Conservation (phyloP, 2,888 invertebrate species). For the Mimachlamys varia region DNA sequence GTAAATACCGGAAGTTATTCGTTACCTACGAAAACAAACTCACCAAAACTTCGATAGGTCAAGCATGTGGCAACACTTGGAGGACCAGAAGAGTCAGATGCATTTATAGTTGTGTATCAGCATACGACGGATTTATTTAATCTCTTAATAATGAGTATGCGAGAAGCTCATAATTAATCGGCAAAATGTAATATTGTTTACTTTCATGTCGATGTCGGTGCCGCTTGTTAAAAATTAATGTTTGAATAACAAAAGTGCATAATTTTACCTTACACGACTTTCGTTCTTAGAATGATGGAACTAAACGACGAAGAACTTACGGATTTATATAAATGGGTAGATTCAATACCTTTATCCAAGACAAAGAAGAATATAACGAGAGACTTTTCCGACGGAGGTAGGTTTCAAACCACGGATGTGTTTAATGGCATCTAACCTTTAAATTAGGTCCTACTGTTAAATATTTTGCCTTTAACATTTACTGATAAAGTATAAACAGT, state of each 20-base stretch:
- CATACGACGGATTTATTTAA: neutral
- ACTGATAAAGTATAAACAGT: no score
- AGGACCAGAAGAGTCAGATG: neutral
- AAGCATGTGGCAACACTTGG: neutral
- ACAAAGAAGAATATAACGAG: neutral
- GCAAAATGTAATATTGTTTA: neutral
- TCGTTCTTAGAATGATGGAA: neutral
- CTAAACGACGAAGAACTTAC: neutral
- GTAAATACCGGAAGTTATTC: slow-evolving; percentile 19
- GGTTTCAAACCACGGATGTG: neutral
- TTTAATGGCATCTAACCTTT: no score
- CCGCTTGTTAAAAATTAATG: neutral
- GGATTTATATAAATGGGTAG: neutral
- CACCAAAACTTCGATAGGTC: neutral
- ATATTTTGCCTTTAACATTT: no score
- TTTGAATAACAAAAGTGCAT: neutral
- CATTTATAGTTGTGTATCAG: neutral
- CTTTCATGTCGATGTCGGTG: neutral
- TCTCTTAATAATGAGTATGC: neutral
- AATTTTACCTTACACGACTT: neutral
- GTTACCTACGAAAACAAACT: slow-evolving; percentile 34
- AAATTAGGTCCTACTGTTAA: no score
- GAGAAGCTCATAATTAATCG: neutral
- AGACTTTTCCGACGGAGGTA: neutral
- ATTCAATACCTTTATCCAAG: neutral